Conservation (phyloP, 2,797 vertebrate species). For the Pygocentrus nattereri region DNA sequence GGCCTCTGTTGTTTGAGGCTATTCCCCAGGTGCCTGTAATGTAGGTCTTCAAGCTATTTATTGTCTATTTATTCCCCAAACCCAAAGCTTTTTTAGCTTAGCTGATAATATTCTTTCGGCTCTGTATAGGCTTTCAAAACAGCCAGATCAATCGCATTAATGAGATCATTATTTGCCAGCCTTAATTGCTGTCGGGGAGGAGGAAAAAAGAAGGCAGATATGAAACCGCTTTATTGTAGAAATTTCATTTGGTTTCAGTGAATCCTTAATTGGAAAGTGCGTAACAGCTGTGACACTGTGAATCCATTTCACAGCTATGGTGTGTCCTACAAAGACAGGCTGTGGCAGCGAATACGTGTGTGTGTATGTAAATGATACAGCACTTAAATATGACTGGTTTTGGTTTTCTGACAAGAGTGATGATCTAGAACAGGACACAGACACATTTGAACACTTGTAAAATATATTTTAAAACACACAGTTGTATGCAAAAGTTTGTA, state of each 20-base stretch:
- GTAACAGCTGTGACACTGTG: neutral
- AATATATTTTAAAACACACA: no score
- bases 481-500: no score
- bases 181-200: neutral
- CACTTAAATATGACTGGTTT: no score
- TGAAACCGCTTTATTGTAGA: neutral
- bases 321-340: neutral
- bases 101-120: constrained; percentile 1
- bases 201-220: neutral
- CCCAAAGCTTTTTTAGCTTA: neutral
- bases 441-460: no score
- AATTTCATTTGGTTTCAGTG: neutral
- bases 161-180: constrained; percentile 16
- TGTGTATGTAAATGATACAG: no score
- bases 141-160: constrained; percentile 24
- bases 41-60: neutral
- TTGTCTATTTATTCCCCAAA: constrained; percentile 2
- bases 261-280: constrained; percentile 4
- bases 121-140: neutral
- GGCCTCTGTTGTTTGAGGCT: neutral
- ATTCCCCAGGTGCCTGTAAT: neutral
- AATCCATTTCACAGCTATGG: neutral
- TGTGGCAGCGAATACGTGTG: neutral
- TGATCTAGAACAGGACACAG: no score
- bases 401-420: no score